Evolutionary conservation across 2,888 invertebrate genomes (phyloP).

Genomic region (Clistopyga incitator): DNA sequence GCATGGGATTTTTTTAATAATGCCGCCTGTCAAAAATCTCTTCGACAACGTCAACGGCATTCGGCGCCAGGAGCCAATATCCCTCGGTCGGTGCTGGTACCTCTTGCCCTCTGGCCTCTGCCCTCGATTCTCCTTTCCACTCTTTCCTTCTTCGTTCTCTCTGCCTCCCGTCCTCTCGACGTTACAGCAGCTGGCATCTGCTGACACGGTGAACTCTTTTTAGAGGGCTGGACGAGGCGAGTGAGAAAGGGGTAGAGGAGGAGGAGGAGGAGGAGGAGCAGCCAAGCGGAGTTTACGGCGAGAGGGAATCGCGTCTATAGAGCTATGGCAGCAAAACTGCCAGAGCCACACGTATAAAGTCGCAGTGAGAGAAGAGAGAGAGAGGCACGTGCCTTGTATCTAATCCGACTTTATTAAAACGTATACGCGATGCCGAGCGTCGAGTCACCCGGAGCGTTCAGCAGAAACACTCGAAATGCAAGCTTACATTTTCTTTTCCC

Average conservation of each 20-base stretch:
- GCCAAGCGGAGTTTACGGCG: constrained; percentile 40
- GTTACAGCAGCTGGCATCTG: constrained; percentile 81
- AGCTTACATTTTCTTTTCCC: constrained; percentile 13
- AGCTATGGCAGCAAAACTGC: constrained; percentile 45
- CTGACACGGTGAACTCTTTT: constrained; percentile 81
- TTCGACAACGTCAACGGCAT: constrained; percentile 82
- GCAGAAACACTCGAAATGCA: constrained; percentile 29
- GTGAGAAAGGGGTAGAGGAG: constrained; percentile 42
- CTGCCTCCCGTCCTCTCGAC: constrained; percentile 69
- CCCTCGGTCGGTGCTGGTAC: constrained; percentile 57
- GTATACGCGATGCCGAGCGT: constrained; percentile 25
- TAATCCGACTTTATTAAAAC: constrained; percentile 76
- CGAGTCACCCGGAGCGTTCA: constrained; percentile 27
- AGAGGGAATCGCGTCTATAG: constrained; percentile 38
- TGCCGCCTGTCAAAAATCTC: constrained; percentile 80
- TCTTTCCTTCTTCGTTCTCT: constrained; percentile 59
- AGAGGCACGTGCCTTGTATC: constrained; percentile 64
- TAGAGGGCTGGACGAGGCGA: constrained; percentile 53
- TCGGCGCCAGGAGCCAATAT: constrained; percentile 82
- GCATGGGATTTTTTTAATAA: constrained; percentile 77
- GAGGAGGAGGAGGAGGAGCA: too few relatives aligned
- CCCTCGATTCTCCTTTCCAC: constrained; percentile 40
- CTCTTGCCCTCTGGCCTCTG: constrained; percentile 46
- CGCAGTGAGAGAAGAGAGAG: constrained; percentile 59
- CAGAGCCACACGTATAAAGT: constrained; percentile 46